These are phyloP conservation scores for Neotoxoptera formosana DNA, from an alignment of 1,140 invertebrate genomes.

Conservation along the genomic window DNA sequence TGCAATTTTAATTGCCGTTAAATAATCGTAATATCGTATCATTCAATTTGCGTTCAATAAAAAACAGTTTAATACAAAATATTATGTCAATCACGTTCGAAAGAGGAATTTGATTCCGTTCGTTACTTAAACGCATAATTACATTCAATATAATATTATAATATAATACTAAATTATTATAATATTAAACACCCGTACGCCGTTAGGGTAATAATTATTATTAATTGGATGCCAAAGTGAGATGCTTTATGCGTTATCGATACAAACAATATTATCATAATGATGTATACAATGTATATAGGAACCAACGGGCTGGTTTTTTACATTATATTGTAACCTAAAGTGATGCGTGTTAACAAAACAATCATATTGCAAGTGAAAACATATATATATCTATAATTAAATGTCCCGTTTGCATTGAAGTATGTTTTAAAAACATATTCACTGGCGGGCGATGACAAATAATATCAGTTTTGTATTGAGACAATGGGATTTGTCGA, in stretches of 20 bases:
- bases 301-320: not conserved
- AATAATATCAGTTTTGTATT: not conserved
- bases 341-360: not conserved
- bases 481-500: not conserved
- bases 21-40: not conserved
- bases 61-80: not conserved
- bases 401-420: not conserved
- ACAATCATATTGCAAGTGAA: not conserved
- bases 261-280: not conserved
- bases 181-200: not conserved
- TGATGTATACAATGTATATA: too few species aligned
- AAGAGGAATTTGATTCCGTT: not conserved
- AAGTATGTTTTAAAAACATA: not conserved
- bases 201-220: not conserved
- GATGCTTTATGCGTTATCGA: not conserved
- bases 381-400: not conserved
- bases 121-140: not conserved
- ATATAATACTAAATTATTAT: not conserved
- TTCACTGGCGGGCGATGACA: not conserved
- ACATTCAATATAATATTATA: not conserved
- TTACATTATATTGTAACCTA: not conserved
- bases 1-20: not conserved
- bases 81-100: not conserved
- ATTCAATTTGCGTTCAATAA: not conserved
- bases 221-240: not conserved